phyloP scores from a whole-genome alignment of 2,113 vertebrate genomes.

The Colistium nudipinnis region DNA sequence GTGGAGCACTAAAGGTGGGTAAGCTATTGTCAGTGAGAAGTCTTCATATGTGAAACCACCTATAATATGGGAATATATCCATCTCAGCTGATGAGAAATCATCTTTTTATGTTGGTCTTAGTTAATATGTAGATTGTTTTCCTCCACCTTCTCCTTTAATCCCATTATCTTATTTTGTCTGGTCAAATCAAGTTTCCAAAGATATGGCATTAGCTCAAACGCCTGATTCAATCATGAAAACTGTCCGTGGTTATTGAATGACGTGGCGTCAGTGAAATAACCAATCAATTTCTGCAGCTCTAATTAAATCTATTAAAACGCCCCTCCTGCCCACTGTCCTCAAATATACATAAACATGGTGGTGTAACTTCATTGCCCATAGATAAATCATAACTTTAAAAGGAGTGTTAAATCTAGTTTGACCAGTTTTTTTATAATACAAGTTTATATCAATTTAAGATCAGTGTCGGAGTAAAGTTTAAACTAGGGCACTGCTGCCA shows the following conservation, averaged over 20 bases:
- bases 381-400: slow-evolving; percentile 2
- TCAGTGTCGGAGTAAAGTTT: background rate
- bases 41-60: background rate
- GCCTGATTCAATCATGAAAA: background rate
- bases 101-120: no score
- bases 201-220: no score
- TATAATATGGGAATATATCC: background rate
- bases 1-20: background rate
- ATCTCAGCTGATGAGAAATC: no score
- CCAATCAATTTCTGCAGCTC: background rate
- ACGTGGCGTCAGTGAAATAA: no score
- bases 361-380: background rate
- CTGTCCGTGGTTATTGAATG: background rate
- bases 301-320: background rate
- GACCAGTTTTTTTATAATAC: no score
- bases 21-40: background rate
- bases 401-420: no score
- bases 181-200: background rate
- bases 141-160: background rate
- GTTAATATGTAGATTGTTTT: background rate
- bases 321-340: background rate
- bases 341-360: background rate
- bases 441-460: no score
- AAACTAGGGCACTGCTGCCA: background rate
- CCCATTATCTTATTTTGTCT: no score